Conservation (phyloP, 2,113 vertebrate species). For the Oryzias melastigma region DNA sequence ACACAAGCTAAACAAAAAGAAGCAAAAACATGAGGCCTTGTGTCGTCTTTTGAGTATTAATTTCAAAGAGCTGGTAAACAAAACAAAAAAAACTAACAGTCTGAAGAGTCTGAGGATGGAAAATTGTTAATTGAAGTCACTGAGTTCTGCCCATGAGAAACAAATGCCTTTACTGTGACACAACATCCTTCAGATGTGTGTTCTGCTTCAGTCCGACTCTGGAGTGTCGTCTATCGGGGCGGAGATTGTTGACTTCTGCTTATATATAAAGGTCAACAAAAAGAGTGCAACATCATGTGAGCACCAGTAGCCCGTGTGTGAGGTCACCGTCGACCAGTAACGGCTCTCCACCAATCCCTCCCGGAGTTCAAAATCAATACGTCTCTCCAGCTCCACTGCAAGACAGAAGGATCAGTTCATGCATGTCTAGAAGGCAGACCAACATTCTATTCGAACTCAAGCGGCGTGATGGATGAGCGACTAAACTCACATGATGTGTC, state of each 20-base stretch:
- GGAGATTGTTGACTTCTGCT: constrained; percentile 70
- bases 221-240: constrained; percentile 48
- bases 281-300: constrained; percentile 96
- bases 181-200: constrained; percentile 23
- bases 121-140: constrained; percentile 31
- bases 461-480: neutral
- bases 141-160: constrained; percentile 11
- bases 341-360: constrained; percentile 97
- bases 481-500: constrained; percentile 82
- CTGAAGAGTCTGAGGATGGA: constrained; percentile 19
- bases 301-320: constrained; percentile 97
- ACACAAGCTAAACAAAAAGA: constrained; percentile 34
- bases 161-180: neutral
- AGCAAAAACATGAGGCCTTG: constrained; percentile 17
- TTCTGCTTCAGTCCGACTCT: constrained; percentile 63
- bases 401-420: constrained; percentile 11
- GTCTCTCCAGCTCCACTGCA: constrained; percentile 92
- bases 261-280: constrained; percentile 94
- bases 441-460: neutral
- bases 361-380: constrained; percentile 94
- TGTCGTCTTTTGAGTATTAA: constrained; percentile 19
- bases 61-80: constrained; percentile 23
- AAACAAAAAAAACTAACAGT: constrained; percentile 2
- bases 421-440: neutral
- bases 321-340: constrained; percentile 97